Evolutionary conservation across 2,888 invertebrate species (phyloP).

Genomic region (Lobophora halterata): DNA sequence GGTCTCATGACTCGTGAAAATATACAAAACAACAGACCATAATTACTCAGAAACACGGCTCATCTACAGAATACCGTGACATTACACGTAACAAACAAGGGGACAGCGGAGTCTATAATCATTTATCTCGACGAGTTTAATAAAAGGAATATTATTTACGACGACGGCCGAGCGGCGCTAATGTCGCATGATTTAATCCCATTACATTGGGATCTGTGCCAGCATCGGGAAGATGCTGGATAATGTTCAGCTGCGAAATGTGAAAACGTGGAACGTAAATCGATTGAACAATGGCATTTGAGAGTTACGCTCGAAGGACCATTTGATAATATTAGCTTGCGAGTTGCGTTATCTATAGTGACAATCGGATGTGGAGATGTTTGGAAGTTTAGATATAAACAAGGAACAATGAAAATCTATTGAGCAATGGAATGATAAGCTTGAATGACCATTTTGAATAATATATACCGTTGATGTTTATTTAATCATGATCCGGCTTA

Average conservation of each 20-base stretch:
- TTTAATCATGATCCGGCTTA: too few species aligned
- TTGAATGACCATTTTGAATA: too few species aligned
- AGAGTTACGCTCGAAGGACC: too few species aligned
- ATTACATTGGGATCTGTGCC: slow-evolving; percentile 74
- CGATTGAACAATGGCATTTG: slow-evolving; percentile 6
- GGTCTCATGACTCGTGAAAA: slow-evolving; percentile 22
- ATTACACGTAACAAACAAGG: slow-evolving; percentile 55
- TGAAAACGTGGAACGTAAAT: slow-evolving; percentile 8
- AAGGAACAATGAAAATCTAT: too few species aligned
- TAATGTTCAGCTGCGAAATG: slow-evolving; percentile 17
- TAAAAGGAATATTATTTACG: slow-evolving; percentile 80
- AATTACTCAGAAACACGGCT: slow-evolving; percentile 38
- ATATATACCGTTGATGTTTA: too few species aligned
- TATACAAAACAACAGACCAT: slow-evolving; percentile 33
- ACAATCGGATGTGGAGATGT: too few species aligned
- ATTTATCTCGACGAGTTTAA: slow-evolving; percentile 79
- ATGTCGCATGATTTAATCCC: slow-evolving; percentile 79
- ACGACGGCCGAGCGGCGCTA: slow-evolving; percentile 60
- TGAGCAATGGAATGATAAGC: too few species aligned
- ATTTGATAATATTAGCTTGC: too few species aligned
- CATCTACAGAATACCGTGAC: slow-evolving; percentile 38
- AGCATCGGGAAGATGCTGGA: slow-evolving; percentile 27
- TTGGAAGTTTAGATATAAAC: too few species aligned
- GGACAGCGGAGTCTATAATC: slow-evolving; percentile 73
- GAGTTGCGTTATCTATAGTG: too few species aligned